A percentile compares a stretch with the other conserved stretches of the same genome.
phyloP scores from a whole-genome alignment of 1,140 invertebrate species.

The Lethrus apterus region DNA sequence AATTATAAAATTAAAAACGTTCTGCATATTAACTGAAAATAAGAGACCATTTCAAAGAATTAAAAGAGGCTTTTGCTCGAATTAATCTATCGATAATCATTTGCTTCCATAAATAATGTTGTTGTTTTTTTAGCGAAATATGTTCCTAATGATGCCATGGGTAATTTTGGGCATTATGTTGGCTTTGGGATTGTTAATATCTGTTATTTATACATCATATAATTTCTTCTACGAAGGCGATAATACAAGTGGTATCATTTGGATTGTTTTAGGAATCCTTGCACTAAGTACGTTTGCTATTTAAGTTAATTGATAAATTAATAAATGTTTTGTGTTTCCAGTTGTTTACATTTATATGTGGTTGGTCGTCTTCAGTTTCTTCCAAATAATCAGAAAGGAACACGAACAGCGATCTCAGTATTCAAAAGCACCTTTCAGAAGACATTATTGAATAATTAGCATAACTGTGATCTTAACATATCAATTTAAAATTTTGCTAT shows the following conservation, averaged over 20 bases:
- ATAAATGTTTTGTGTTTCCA: constrained; percentile 42
- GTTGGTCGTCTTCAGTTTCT: constrained; percentile 73
- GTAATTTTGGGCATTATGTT: constrained; percentile 70
- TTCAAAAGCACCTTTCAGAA: constrained; percentile 57
- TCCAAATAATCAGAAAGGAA: constrained; percentile 56
- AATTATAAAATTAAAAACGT: no score
- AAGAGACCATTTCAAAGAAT: no score
- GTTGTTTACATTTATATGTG: constrained; percentile 65
- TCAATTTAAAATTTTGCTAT: no score
- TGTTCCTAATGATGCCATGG: constrained; percentile 75
- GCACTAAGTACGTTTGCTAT: constrained; percentile 47
- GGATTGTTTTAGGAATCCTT: constrained; percentile 55
- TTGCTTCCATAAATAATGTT: no score
- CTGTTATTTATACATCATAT: constrained; percentile 66
- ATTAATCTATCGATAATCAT: no score
- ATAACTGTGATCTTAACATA: background rate
- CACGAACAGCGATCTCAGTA: constrained; percentile 57
- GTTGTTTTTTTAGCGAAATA: constrained; percentile 56
- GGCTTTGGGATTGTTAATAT: constrained; percentile 62
- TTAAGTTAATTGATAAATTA: constrained; percentile 18
- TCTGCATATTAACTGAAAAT: no score
- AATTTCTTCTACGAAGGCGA: constrained; percentile 57
- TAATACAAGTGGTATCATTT: constrained; percentile 49
- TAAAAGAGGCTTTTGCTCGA: no score
- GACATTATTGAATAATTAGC: constrained; percentile 40